Conservation (phyloP, 2,888 invertebrate species). For the Macroteleia sp. region DNA sequence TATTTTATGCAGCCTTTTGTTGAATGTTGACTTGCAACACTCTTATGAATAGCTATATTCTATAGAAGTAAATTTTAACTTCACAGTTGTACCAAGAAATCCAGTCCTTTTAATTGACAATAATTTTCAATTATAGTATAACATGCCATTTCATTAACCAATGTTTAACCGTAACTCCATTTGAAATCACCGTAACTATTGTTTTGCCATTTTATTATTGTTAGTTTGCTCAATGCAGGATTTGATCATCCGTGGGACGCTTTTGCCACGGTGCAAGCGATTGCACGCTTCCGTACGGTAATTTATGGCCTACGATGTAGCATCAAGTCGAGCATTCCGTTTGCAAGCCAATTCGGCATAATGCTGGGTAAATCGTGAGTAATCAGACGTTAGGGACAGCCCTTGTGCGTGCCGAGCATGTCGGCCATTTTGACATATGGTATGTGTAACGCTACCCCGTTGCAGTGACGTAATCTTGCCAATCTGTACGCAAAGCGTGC, state of each 20-base stretch:
- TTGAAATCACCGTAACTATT: constrained; percentile 4
- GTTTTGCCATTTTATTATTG: constrained; percentile 6
- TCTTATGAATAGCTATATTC: constrained; percentile 7
- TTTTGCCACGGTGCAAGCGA: neutral
- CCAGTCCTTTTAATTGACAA: neutral
- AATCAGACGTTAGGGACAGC: constrained; percentile 51
- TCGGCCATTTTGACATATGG: constrained; percentile 72
- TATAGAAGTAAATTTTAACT: neutral
- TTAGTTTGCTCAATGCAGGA: constrained; percentile 2
- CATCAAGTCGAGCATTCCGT: constrained; percentile 13
- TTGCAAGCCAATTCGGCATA: constrained; percentile 22
- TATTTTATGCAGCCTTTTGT: constrained; percentile 31
- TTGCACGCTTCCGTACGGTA: constrained; percentile 7
- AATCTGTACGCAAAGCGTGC: constrained; percentile 57
- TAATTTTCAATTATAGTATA: constrained; percentile 1
- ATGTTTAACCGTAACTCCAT: constrained; percentile 10
- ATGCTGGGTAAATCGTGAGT: constrained; percentile 45
- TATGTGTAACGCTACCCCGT: constrained; percentile 65
- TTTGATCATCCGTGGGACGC: constrained; percentile 12
- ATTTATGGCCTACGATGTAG: constrained; percentile 17
- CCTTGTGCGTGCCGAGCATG: constrained; percentile 59
- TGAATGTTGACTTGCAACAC: neutral
- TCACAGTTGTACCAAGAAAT: neutral
- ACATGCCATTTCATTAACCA: constrained; percentile 15
- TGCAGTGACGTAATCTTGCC: constrained; percentile 68